Evolutionary conservation across 2,888 invertebrate species (phyloP).

Genomic region (Vesta saturnalis): DNA sequence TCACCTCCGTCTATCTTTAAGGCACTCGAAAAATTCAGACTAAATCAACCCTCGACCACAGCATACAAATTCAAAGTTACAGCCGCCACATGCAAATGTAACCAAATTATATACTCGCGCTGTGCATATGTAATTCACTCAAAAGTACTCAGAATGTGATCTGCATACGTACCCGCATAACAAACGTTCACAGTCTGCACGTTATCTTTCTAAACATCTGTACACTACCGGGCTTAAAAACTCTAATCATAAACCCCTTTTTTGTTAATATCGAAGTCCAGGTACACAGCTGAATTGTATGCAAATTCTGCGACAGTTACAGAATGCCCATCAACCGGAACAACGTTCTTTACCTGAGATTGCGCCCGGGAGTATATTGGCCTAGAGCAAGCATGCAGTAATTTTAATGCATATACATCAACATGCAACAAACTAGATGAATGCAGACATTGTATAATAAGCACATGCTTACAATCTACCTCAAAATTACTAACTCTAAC

Average conservation of each 20-base stretch:
- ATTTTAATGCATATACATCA: constrained; percentile 20
- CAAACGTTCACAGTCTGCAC: constrained; percentile 43
- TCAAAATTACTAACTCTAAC: constrained; percentile 24
- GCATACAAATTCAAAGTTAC: constrained; percentile 51
- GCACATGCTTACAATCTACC: constrained; percentile 13
- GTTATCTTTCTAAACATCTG: constrained; percentile 52
- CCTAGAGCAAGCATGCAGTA: not conserved
- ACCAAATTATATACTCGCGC: constrained; percentile 62
- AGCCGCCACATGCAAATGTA: constrained; percentile 63
- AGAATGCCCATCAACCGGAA: constrained; percentile 50
- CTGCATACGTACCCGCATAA: constrained; percentile 15
- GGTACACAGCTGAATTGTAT: constrained; percentile 48
- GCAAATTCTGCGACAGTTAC: constrained; percentile 49
- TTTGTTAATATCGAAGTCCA: constrained; percentile 47
- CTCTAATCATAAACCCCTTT: constrained; percentile 45
- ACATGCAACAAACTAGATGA: constrained; percentile 8
- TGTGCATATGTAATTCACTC: constrained; percentile 60
- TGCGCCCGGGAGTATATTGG: not conserved
- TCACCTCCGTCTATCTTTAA: constrained; percentile 23
- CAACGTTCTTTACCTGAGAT: constrained; percentile 34
- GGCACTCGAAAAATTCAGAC: constrained; percentile 35
- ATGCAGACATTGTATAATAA: constrained; percentile 19
- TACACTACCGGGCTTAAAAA: constrained; percentile 46
- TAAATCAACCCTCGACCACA: constrained; percentile 46
- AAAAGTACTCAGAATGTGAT: constrained; percentile 41